Base-by-base conservation (phyloP, 1,140 invertebrate genomes). In the Phocides pigmalion region DNA sequence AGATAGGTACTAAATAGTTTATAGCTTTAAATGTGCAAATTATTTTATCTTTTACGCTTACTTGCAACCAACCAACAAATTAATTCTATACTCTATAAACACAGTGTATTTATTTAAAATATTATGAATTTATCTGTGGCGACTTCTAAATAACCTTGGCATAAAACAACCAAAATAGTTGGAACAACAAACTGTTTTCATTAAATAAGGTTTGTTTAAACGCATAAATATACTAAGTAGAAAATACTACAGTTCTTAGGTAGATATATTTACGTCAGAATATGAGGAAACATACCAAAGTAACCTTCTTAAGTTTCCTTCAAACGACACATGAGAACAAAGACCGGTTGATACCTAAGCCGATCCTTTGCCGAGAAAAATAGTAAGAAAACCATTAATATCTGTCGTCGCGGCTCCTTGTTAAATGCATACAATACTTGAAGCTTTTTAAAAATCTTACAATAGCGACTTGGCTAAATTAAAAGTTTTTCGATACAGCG, bases 341-440 rank as follows among this genome's bases (percentile, higher is more conserved):
- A 89, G 81, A 76, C 70, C 64, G 64, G 68, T 77, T 70, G 73
- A 74, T 82, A 79, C 78, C 80, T 84, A 87, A 84, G 74, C 79
- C 84, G 84, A 88, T 89, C 84, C 88, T 88, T 81, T 81, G 84
- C 80, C 74, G 84, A 88, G 88, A 89, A 89, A 89, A 90, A 90
- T 90, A 88, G 86, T 89, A 86, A 81, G 69, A 85, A 84, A 87
- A 68, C 81, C 88, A 90, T 90, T 90, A 84, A 90, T 90, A 90
- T 79, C 88, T 90, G 87, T 90, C 88, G 73, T 81, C 59, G 75
- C 74, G 75, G 77, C 76, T 89, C 84, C 88, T 90, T 89, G 86
- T 90, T 90, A 90, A 88, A 89, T 88, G 88, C 88, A 90, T 88
- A 90, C 88, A 90, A 90, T 90, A 90, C 86, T 89, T 81, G 88